phyloP scores from a whole-genome alignment of 2,797 vertebrate genomes.

The Enteromius unitaeniatus region DNA sequence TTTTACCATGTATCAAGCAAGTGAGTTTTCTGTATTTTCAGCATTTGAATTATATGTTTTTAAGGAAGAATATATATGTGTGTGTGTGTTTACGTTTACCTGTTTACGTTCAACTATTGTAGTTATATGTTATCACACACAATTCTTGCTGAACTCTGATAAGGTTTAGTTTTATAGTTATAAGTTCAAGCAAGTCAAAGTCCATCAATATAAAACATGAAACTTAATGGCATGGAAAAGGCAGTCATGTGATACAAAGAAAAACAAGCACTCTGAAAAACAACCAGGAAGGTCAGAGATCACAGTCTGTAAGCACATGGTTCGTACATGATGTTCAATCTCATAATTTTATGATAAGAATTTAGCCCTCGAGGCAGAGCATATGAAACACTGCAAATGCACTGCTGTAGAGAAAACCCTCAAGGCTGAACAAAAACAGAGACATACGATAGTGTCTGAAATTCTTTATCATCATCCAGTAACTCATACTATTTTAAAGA shows the following conservation, averaged over 20 bases:
- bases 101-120: not conserved
- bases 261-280: not conserved
- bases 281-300: not conserved
- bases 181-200: conserved; percentile 4
- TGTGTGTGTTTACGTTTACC: no score
- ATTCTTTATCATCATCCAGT: not conserved
- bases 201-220: not conserved
- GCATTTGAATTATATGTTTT: no score
- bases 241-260: conserved; percentile 12
- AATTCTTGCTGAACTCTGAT: not conserved
- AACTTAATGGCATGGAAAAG: not conserved
- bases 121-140: not conserved
- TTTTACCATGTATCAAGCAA: no score
- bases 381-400: not conserved
- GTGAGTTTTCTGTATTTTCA: no score
- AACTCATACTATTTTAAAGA: not conserved
- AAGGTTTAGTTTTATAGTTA: not conserved
- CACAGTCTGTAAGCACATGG: not conserved
- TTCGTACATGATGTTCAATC: not conserved
- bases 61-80: no score
- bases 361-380: not conserved
- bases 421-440: not conserved
- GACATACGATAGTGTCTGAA: not conserved
- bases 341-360: not conserved
- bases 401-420: not conserved